A percentile compares a stretch with the other conserved stretches of the same genome.
These are phyloP conservation scores for Parasteatoda tepidariorum DNA, from an alignment of 1,140 invertebrate genomes.

Conservation along the genomic window DNA sequence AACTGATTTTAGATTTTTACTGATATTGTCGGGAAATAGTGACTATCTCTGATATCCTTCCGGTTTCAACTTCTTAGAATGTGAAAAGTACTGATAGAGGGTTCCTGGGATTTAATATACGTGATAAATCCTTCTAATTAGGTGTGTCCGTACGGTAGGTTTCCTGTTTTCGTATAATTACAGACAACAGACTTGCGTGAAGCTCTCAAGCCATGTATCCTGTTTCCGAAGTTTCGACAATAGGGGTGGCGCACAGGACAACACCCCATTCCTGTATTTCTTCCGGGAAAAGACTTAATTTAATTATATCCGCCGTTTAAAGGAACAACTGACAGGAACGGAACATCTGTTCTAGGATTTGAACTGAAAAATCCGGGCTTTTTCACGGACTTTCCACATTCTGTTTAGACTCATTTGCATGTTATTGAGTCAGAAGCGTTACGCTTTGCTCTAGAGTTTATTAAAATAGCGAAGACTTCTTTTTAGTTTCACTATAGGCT, in stretches of 20 bases:
- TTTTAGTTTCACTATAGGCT: neutral
- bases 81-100: too few species aligned
- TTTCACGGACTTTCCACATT: neutral
- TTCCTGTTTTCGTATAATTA: slow-evolving; percentile 37
- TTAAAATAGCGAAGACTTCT: neutral
- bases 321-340: slow-evolving; percentile 1
- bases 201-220: neutral
- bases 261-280: neutral
- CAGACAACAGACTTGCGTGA: neutral
- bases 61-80: too few species aligned
- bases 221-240: neutral
- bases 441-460: neutral
- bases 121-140: slow-evolving; percentile 1
- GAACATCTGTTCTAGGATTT: slow-evolving; percentile 42
- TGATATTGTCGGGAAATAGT: too few species aligned
- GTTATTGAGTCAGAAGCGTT: slow-evolving; percentile 18
- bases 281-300: slow-evolving; percentile 46
- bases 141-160: neutral
- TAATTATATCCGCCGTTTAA: slow-evolving; percentile 35
- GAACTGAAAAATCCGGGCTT: slow-evolving; percentile 4
- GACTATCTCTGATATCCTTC: too few species aligned
- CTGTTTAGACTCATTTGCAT: slow-evolving; percentile 53
- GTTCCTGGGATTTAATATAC: neutral
- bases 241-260: neutral
- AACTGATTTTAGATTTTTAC: too few species aligned